Evolutionary conservation across 2,797 vertebrate species (phyloP).

Genomic region (Takifugu ocellatus): DNA sequence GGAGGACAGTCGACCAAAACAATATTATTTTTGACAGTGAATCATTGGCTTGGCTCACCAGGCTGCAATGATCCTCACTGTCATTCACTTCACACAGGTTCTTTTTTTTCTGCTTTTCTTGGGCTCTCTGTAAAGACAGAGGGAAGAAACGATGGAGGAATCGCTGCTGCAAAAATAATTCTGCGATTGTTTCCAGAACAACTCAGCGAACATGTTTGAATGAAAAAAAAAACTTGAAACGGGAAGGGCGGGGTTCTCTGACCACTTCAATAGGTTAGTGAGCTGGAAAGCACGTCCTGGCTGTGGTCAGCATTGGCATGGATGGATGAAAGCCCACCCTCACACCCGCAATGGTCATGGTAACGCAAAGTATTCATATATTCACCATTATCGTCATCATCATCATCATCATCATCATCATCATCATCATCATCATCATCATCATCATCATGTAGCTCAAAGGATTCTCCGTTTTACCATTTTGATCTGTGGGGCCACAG

Average conservation of each 20-base stretch:
- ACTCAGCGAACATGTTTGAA: conserved; percentile 4
- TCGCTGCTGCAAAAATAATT: background rate
- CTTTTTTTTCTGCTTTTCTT: no score
- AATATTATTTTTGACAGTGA: no score
- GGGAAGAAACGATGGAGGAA: background rate
- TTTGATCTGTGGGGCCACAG: conserved; percentile 59
- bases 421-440: conserved; percentile 41
- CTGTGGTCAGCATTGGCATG: conserved; percentile 29
- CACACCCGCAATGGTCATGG: conserved; percentile 37
- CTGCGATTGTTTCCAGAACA: background rate
- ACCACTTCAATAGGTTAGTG: conserved; percentile 29
- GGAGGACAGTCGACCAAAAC: background rate
- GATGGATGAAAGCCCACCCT: conserved; percentile 29
- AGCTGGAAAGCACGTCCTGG: conserved; percentile 32
- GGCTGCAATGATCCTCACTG: background rate
- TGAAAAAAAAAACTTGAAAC: conserved; percentile 20
- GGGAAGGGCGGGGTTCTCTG: conserved; percentile 19
- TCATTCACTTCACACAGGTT: no score
- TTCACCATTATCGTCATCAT: no score
- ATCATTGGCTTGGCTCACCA: background rate
- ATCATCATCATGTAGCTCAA: conserved; percentile 28
- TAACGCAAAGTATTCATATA: conserved; percentile 12
- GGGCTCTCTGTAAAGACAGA: no score
- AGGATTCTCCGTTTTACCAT: conserved; percentile 39
- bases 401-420: no score